These are phyloP conservation scores for Carpatolechia fugitivella DNA, from an alignment of 2,888 invertebrate species.

Conservation along the genomic window DNA sequence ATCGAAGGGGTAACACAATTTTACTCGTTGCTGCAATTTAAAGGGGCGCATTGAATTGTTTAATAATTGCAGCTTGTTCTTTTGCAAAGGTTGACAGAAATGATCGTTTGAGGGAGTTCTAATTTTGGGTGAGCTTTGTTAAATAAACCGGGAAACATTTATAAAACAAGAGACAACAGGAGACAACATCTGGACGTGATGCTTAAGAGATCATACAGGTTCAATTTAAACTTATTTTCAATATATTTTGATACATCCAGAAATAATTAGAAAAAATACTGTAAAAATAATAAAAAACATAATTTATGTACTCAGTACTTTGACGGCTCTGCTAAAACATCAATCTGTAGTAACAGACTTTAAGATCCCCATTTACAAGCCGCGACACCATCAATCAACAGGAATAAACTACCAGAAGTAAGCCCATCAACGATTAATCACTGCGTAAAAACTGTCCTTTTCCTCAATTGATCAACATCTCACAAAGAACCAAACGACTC, in stretches of 20 bases:
- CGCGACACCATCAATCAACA: neutral
- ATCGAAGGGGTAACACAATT: conserved; percentile 21
- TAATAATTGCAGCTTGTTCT: conserved; percentile 18
- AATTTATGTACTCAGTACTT: too few species aligned
- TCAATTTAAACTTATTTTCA: too few species aligned
- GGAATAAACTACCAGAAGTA: neutral
- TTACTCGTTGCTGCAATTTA: conserved; percentile 13
- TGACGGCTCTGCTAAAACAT: neutral
- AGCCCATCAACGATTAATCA: conserved; percentile 7
- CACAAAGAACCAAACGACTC: conserved; percentile 6
- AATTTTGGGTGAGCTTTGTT: neutral
- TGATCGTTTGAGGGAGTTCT: conserved; percentile 3
- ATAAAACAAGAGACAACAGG: too few species aligned
- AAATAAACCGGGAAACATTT: neutral
- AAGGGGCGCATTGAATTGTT: conserved; percentile 7
- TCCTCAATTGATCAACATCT: conserved; percentile 6
- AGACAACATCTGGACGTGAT: too few species aligned
- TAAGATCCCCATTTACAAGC: neutral
- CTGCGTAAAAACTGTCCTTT: conserved; percentile 7
- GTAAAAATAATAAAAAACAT: too few species aligned
- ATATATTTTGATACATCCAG: too few species aligned
- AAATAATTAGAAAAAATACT: too few species aligned
- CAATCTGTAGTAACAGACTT: neutral
- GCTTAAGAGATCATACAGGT: too few species aligned
- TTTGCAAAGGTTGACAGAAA: conserved; percentile 12